Percentiles rank a stretch among this genome's conserved stretches.
Evolutionary conservation across 2,113 vertebrate species (phyloP).

Genomic region (Mirza zaza): DNA sequence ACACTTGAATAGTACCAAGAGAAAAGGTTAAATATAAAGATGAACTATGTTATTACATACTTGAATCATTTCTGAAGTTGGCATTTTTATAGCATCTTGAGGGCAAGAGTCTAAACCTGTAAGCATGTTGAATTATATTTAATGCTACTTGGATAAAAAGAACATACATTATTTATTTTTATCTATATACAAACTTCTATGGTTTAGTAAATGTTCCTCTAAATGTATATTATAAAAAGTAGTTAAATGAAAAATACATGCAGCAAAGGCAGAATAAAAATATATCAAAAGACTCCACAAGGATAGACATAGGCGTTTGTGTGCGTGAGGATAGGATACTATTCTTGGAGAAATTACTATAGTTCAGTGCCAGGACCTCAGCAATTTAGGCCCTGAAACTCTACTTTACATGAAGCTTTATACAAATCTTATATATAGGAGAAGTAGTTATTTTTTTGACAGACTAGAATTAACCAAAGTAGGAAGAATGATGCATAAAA

Average conservation of each 20-base stretch:
- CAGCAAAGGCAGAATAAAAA: neutral
- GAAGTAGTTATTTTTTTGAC: neutral
- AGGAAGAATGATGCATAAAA: neutral
- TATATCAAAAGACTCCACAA: neutral
- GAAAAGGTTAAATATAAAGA: conserved; percentile 37
- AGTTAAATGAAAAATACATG: neutral
- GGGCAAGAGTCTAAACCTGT: neutral
- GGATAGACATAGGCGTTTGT: neutral
- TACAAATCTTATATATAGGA: neutral
- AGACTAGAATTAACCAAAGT: neutral
- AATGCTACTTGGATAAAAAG: neutral
- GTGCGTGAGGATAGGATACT: neutral
- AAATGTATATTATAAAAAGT: neutral
- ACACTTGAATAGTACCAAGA: neutral
- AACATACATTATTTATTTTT: neutral
- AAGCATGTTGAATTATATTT: neutral
- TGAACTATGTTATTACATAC: neutral
- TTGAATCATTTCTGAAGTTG: conserved; percentile 23
- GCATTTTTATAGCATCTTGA: neutral
- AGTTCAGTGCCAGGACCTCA: neutral
- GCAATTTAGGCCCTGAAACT: neutral
- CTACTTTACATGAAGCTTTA: neutral
- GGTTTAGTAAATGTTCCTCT: neutral
- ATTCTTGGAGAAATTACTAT: neutral
- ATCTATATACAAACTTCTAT: neutral